These are phyloP conservation scores for Heliconius erato DNA, from an alignment of 2,888 invertebrate genomes.

Conservation along the genomic window DNA sequence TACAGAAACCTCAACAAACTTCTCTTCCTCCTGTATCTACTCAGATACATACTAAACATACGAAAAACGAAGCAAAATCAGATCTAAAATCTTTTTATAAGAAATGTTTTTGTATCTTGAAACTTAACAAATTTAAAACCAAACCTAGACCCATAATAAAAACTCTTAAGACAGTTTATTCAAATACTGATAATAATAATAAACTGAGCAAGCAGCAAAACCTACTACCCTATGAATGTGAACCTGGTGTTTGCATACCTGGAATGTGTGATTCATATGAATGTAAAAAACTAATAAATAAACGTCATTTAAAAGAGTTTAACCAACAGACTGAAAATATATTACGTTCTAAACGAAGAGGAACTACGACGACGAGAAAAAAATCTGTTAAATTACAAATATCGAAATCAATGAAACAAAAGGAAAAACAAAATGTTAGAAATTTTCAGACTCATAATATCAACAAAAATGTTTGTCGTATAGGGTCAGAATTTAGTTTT, in stretches of 20 bases:
- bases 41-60: neutral
- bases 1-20: neutral
- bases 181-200: neutral
- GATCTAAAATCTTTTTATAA: conserved; percentile 13
- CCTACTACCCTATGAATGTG: conserved; percentile 61
- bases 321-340: conserved; percentile 31
- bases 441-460: neutral
- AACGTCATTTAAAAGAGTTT: conserved; percentile 33
- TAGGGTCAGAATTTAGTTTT: conserved; percentile 54
- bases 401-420: conserved; percentile 4
- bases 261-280: conserved; percentile 54
- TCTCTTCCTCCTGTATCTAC: neutral
- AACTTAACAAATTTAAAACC: conserved; percentile 31
- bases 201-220: neutral
- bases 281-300: conserved; percentile 43
- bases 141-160: conserved; percentile 5
- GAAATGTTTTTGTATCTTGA: conserved; percentile 34
- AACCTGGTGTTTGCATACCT: conserved; percentile 61
- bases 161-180: neutral
- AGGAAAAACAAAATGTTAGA: conserved; percentile 1
- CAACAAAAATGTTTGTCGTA: conserved; percentile 49
- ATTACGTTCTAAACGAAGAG: conserved; percentile 25
- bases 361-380: neutral
- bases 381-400: conserved; percentile 39
- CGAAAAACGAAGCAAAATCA: neutral